Conservation (phyloP, 2,113 vertebrate genomes). For the Chaetorhynchus papuensis region DNA sequence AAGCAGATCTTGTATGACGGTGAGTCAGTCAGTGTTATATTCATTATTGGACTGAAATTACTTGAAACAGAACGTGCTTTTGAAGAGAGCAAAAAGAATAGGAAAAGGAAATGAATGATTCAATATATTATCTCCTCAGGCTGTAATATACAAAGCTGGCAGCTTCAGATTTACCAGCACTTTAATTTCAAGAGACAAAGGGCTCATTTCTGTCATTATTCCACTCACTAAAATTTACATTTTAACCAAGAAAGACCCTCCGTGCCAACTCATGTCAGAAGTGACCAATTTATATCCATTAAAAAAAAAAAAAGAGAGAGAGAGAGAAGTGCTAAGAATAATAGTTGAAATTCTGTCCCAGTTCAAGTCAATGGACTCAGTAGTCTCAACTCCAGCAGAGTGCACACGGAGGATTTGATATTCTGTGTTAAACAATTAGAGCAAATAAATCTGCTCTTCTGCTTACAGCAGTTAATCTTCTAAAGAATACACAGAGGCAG, state of each 20-base stretch:
- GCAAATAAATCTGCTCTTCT: constrained; percentile 35
- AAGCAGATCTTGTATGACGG: constrained; percentile 49
- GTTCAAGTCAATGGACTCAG: neutral
- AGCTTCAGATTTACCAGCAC: constrained; percentile 62
- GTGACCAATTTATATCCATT: constrained; percentile 55
- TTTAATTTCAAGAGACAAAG: constrained; percentile 70
- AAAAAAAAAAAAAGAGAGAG: neutral
- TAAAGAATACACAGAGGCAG: neutral
- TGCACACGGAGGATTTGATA: constrained; percentile 1
- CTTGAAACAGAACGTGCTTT: constrained; percentile 59
- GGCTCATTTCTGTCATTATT: constrained; percentile 66
- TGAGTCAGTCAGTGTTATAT: constrained; percentile 53
- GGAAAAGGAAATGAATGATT: constrained; percentile 66
- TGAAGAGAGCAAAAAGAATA: constrained; percentile 61
- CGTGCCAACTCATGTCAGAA: constrained; percentile 40
- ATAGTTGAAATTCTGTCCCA: neutral
- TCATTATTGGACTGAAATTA: constrained; percentile 62
- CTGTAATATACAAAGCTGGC: constrained; percentile 57
- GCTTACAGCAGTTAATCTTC: constrained; percentile 28
- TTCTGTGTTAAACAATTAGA: constrained; percentile 6
- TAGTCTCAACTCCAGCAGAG: neutral
- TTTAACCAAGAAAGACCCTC: constrained; percentile 51
- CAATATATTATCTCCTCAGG: constrained; percentile 63
- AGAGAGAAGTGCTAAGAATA: neutral
- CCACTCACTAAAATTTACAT: constrained; percentile 56